Conservation (phyloP, 2,797 vertebrate genomes). For the Megalops cyprinoides region DNA sequence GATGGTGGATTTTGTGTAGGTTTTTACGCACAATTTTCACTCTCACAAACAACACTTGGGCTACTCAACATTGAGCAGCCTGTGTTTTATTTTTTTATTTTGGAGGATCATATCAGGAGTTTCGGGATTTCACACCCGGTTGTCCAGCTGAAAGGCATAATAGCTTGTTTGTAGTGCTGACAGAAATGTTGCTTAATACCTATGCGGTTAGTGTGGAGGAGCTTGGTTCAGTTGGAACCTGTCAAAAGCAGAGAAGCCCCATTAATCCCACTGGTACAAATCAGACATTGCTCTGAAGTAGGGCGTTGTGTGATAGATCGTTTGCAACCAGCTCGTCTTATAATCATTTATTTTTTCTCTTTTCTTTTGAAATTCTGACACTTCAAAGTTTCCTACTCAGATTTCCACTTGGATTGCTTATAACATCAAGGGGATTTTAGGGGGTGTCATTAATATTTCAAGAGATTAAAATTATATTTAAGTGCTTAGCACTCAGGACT, state of each 20-base stretch:
- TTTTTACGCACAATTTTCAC: background rate
- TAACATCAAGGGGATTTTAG: too few species aligned
- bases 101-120: background rate
- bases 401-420: background rate
- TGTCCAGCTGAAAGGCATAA: background rate
- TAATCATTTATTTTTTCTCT: background rate
- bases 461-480: too few species aligned
- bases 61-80: background rate
- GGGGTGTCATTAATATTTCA: too few species aligned
- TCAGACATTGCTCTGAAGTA: background rate
- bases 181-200: background rate
- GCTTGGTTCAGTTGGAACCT: background rate
- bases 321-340: too few species aligned
- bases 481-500: too few species aligned
- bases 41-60: background rate
- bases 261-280: background rate
- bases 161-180: background rate
- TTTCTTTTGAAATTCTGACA: slow-evolving; percentile 12
- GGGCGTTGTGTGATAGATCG: slow-evolving; percentile 17
- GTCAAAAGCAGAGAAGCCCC: background rate
- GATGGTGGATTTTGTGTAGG: too few species aligned
- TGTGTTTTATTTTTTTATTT: background rate
- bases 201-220: too few species aligned
- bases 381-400: background rate
- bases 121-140: background rate